Evolutionary conservation across 2,113 vertebrate species (phyloP), one percentile per base, ranked within the genome.

Genomic region (Brachyhypopomus gauderio): DNA sequence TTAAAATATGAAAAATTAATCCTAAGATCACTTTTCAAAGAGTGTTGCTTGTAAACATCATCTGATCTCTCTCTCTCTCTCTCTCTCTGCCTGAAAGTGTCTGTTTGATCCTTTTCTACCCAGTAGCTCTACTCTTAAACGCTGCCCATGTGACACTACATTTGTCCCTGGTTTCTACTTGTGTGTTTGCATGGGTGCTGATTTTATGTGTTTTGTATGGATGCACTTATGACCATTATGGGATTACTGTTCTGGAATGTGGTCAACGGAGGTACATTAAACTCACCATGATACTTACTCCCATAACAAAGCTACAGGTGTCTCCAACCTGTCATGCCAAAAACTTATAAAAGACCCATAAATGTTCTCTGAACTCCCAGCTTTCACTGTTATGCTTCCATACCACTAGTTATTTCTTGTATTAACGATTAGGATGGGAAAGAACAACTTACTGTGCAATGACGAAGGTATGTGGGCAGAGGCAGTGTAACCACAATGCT

Each of bases 381-480:
- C 85, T 84, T 69, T 83, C 69, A 1, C 55, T 85, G 74, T 72
- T 23, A 56, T 64, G 81, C 73, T 78, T 56, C 55, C 78, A 63
- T 82, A 71, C 58, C 4, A 45, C 41, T 56, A 70, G 14, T 30
- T 72, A 72, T 83, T 83, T 67, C 78, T 78, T 38, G 77, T 77
- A 81, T 76, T 84, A 89, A 89, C 60, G 75, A 89, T 76, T 82
- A 89, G 86, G 89, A 90, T 75, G 74, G 82, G 84, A 80, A 74
- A 69, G 74, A 85, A 72, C 72, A 78, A 82, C 78, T 75, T 56
- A 85, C 86, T 92, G 88, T 92, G 84, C 84, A 88, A 86, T 87
- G 76, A 78, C 83, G 63, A 72, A 85, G 84, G 52, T 82, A 87
- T 87, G 86, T 86, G 83, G 86, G 86, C 82, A 77, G 82, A 87